Conservation (phyloP, 2,113 vertebrate genomes). For the human (Homo sapiens) region DNA sequence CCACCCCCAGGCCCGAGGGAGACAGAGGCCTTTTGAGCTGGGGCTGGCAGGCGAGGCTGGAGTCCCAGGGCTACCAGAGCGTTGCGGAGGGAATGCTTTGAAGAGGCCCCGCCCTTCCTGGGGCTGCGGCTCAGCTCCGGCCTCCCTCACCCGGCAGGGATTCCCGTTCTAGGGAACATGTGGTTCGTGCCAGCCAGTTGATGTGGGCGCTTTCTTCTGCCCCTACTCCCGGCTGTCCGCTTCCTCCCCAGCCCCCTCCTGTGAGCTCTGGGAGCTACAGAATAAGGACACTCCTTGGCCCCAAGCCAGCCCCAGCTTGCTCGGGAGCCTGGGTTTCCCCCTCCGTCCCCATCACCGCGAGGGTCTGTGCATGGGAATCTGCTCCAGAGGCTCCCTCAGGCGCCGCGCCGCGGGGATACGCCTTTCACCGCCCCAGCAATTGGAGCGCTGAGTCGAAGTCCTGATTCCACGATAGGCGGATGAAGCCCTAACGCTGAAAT, state of each 20-base stretch:
- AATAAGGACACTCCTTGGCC: not conserved
- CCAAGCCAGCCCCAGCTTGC: not conserved
- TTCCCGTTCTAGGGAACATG: not conserved
- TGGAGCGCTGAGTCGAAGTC: not conserved
- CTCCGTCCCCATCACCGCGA: not conserved
- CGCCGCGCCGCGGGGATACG: not conserved
- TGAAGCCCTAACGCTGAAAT: not conserved
- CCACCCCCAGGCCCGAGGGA: not conserved
- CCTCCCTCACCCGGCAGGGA: not conserved
- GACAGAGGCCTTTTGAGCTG: slow-evolving; percentile 53
- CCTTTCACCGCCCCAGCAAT: not conserved
- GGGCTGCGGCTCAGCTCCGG: not conserved
- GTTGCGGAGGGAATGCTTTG: slow-evolving; percentile 33
- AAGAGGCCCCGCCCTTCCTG: slow-evolving; percentile 33
- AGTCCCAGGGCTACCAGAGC: slow-evolving; percentile 27
- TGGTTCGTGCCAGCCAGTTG: not conserved
- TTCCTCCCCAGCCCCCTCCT: not conserved
- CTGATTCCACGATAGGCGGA: not conserved
- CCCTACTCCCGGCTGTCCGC: too few species aligned
- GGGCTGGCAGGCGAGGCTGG: not conserved
- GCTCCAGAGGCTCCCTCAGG: not conserved
- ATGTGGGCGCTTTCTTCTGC: not conserved
- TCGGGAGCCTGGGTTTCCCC: not conserved
- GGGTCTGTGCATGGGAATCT: not conserved
- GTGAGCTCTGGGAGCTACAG: not conserved